Evolutionary conservation across 2,888 invertebrate species (phyloP).

Genomic region (Adelphocoris suturalis): DNA sequence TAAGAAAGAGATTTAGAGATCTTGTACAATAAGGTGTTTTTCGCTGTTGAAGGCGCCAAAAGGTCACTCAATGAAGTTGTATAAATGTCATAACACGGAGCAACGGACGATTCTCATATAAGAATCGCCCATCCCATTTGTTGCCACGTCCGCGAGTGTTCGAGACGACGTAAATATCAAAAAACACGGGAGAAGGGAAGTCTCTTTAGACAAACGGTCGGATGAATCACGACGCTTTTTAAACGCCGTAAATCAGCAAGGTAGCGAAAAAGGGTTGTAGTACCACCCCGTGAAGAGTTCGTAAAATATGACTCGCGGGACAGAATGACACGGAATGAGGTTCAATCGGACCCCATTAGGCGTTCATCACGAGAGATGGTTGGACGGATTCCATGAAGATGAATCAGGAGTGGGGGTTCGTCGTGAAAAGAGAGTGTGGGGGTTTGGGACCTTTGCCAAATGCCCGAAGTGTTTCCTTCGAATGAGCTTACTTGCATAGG

Average conservation of each 20-base stretch:
- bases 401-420: too few species aligned
- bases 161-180: neutral
- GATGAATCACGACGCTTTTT: neutral
- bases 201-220: neutral
- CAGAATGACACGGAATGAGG: constrained; percentile 20
- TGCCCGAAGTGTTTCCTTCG: neutral
- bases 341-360: constrained; percentile 36
- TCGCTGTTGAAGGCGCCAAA: too few species aligned
- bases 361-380: neutral
- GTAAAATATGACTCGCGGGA: neutral
- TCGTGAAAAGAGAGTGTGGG: too few species aligned
- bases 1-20: too few species aligned
- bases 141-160: neutral
- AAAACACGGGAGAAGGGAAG: neutral
- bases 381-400: constrained; percentile 7
- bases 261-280: constrained; percentile 31
- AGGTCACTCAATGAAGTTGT: too few species aligned
- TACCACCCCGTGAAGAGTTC: constrained; percentile 1
- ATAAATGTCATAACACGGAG: too few species aligned
- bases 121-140: constrained; percentile 1
- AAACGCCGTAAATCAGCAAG: constrained; percentile 12
- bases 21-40: too few species aligned
- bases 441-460: neutral
- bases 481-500: neutral
- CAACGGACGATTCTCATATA: neutral